phyloP scores from a whole-genome alignment of 2,888 invertebrate genomes.

The Heliothis peltigera region DNA sequence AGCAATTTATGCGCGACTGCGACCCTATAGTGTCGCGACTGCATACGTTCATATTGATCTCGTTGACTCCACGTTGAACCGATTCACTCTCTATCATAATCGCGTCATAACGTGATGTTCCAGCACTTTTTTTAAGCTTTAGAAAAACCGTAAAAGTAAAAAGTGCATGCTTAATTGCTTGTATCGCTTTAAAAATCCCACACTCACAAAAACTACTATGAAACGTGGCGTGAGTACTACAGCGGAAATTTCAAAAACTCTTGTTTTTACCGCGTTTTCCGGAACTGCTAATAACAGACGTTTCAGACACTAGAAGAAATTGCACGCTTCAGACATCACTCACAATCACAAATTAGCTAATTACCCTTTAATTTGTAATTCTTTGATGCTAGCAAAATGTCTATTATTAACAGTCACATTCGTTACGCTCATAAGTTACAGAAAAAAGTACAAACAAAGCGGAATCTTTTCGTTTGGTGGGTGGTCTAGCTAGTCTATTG shows the following conservation, averaged over 20 bases:
- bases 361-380: slow-evolving; percentile 12
- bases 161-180: no score
- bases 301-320: slow-evolving; percentile 25
- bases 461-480: slow-evolving; percentile 9
- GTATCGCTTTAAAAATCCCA: no score
- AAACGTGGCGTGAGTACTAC: background rate
- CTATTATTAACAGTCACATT: slow-evolving; percentile 3
- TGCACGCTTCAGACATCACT: slow-evolving; percentile 8
- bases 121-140: background rate
- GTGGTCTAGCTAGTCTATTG: slow-evolving; percentile 20
- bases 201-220: background rate
- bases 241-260: slow-evolving; percentile 7
- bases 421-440: background rate
- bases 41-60: slow-evolving; percentile 67
- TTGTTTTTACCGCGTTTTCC: background rate
- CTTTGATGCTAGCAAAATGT: slow-evolving; percentile 1
- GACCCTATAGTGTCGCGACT: slow-evolving; percentile 59
- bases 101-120: slow-evolving; percentile 30
- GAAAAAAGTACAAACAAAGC: slow-evolving; percentile 6
- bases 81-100: slow-evolving; percentile 35
- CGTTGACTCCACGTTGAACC: slow-evolving; percentile 51
- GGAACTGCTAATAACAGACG: slow-evolving; percentile 16
- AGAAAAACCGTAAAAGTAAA: no score
- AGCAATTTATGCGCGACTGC: slow-evolving; percentile 66
- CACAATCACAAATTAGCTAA: slow-evolving; percentile 12